Conservation (phyloP, 2,797 vertebrate species). For the Phataginus tetradactyla region DNA sequence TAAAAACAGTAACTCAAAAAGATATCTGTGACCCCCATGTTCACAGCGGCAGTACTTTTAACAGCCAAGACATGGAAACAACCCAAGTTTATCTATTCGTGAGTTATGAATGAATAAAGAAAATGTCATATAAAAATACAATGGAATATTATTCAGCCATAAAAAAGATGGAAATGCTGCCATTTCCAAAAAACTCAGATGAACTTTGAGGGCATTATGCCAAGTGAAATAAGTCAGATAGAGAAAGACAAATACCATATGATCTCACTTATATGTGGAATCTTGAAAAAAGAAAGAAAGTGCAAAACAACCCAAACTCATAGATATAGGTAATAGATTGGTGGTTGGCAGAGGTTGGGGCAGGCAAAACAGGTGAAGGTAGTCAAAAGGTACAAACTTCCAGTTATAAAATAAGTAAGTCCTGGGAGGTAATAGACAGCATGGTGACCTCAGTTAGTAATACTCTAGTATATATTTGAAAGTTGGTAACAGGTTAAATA, state of each 20-base stretch:
- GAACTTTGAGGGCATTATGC: neutral
- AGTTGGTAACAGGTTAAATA: neutral
- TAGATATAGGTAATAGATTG: neutral
- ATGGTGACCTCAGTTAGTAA: neutral
- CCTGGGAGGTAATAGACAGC: neutral
- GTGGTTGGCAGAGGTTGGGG: neutral
- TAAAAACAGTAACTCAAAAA: too few relatives aligned
- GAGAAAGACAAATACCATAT: neutral
- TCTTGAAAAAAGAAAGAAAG: neutral
- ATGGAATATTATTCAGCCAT: neutral
- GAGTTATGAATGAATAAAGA: too few relatives aligned
- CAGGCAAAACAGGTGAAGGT: too few relatives aligned
- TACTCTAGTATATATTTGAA: neutral
- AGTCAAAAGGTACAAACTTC: neutral
- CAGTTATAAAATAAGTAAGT: neutral
- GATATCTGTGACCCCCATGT: too few relatives aligned
- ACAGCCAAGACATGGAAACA: too few relatives aligned
- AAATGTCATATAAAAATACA: neutral
- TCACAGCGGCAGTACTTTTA: too few relatives aligned
- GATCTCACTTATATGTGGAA: neutral
- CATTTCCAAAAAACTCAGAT: neutral
- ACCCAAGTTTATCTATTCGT: too few relatives aligned
- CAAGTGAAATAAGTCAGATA: neutral
- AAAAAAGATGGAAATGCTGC: too few relatives aligned
- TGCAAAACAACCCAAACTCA: neutral